Conservation (phyloP, 2,888 invertebrate species). For the Agrochola macilenta region DNA sequence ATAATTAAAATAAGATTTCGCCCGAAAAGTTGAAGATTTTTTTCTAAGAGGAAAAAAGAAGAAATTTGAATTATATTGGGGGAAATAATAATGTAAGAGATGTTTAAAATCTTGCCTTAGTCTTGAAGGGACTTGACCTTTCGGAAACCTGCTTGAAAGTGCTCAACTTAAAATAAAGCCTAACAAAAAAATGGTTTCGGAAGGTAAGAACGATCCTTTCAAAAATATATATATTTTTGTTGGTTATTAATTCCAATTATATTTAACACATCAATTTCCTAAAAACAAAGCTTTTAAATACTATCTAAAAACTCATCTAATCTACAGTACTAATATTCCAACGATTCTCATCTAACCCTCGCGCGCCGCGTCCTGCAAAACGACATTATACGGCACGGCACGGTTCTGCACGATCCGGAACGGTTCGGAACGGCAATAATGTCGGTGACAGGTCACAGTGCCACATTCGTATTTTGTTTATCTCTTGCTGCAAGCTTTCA, state of each 20-base stretch:
- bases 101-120: background rate
- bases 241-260: too few relatives aligned
- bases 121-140: slow-evolving; percentile 13
- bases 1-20: background rate
- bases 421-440: slow-evolving; percentile 58
- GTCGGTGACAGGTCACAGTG: slow-evolving; percentile 71
- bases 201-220: background rate
- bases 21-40: background rate
- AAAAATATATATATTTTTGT: too few relatives aligned
- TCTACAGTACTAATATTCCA: slow-evolving; percentile 1
- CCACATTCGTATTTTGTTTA: slow-evolving; percentile 71
- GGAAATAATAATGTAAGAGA: slow-evolving; percentile 15
- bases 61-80: background rate
- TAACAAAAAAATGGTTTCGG: slow-evolving; percentile 4
- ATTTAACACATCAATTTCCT: background rate
- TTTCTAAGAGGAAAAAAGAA: background rate
- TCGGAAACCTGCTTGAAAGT: background rate
- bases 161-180: slow-evolving; percentile 10
- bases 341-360: slow-evolving; percentile 20
- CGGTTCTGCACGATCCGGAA: slow-evolving; percentile 53
- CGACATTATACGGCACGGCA: slow-evolving; percentile 44
- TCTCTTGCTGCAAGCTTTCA: slow-evolving; percentile 77
- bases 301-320: background rate
- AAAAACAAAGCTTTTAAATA: background rate
- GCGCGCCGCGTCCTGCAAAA: slow-evolving; percentile 54